Evolutionary conservation across 1,140 invertebrate genomes (phyloP).

Genomic region (Aricia agestis): DNA sequence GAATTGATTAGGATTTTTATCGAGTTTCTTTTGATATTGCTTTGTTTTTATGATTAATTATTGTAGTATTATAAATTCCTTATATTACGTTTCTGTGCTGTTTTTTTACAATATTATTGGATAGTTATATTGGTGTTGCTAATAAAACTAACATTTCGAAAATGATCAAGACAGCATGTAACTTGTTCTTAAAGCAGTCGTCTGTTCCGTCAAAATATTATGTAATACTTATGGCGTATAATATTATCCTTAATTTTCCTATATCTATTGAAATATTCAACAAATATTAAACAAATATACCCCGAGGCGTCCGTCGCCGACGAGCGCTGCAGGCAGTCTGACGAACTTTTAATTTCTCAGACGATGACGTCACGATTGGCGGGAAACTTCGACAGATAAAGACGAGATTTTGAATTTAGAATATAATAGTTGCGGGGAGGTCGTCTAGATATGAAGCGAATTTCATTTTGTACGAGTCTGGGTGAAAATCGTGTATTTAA

Average conservation of each 20-base stretch:
- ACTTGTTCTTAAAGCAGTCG: too few relatives aligned
- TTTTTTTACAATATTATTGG: too few relatives aligned
- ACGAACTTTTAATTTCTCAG: slow-evolving; percentile 66
- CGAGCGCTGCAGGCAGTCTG: slow-evolving; percentile 55
- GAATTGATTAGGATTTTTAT: neutral
- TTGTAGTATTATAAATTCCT: too few relatives aligned
- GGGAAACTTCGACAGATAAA: slow-evolving; percentile 63
- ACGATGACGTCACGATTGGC: slow-evolving; percentile 62
- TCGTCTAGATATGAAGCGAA: neutral
- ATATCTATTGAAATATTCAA: too few relatives aligned
- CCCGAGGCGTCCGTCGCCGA: slow-evolving; percentile 46
- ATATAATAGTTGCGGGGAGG: slow-evolving; percentile 9
- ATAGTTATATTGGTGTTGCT: too few relatives aligned
- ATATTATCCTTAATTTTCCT: too few relatives aligned
- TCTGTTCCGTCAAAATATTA: too few relatives aligned
- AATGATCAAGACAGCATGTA: too few relatives aligned
- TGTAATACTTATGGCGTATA: too few relatives aligned
- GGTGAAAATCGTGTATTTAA: neutral
- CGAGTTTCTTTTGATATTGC: neutral
- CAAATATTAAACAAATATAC: slow-evolving; percentile 36
- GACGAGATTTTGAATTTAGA: slow-evolving; percentile 29
- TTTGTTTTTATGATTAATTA: slow-evolving; percentile 19
- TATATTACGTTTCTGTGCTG: too few relatives aligned
- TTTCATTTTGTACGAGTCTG: neutral
- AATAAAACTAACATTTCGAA: too few relatives aligned